phyloP scores from a whole-genome alignment of 2,888 invertebrate genomes.

The Mellilla xanthometata region DNA sequence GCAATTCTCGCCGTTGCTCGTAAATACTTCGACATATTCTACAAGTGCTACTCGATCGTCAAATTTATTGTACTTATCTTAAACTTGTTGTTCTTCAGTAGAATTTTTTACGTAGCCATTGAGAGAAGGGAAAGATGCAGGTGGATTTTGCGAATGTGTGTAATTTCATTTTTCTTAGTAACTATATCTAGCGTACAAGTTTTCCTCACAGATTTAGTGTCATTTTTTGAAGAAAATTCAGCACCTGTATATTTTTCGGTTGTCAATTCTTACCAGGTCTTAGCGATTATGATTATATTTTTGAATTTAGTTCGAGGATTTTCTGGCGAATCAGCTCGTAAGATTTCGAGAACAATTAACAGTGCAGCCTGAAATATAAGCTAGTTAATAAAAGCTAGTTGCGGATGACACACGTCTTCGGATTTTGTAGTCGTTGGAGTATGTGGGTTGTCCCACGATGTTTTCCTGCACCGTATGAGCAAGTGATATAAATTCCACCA shows the following conservation, averaged over 20 bases:
- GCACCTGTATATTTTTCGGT: slow-evolving; percentile 24
- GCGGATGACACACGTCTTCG: too few relatives aligned
- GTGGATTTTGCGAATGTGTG: slow-evolving; percentile 31
- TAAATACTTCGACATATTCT: slow-evolving; percentile 28
- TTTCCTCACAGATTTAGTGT: slow-evolving; percentile 43
- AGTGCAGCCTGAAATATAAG: not conserved
- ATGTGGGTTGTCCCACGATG: too few relatives aligned
- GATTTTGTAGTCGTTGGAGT: too few relatives aligned
- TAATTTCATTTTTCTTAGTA: slow-evolving; percentile 50
- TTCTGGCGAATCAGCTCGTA: not conserved
- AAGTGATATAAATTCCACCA: too few relatives aligned
- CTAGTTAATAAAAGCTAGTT: too few relatives aligned
- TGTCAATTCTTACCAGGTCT: slow-evolving; percentile 34
- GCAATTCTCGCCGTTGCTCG: slow-evolving; percentile 28
- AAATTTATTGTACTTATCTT: slow-evolving; percentile 42
- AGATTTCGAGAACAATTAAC: not conserved
- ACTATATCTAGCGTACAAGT: slow-evolving; percentile 57
- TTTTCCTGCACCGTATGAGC: too few relatives aligned
- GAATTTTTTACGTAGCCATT: slow-evolving; percentile 48
- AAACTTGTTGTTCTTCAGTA: slow-evolving; percentile 52
- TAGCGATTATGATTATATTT: slow-evolving; percentile 24
- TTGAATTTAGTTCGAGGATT: slow-evolving; percentile 10
- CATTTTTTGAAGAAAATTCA: slow-evolving; percentile 17
- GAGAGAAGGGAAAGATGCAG: slow-evolving; percentile 19
- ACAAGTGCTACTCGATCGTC: slow-evolving; percentile 38